Evolutionary conservation across 2,113 vertebrate species (phyloP), one percentile per base, ranked within the genome.

Genomic region (Condylura cristata): DNA sequence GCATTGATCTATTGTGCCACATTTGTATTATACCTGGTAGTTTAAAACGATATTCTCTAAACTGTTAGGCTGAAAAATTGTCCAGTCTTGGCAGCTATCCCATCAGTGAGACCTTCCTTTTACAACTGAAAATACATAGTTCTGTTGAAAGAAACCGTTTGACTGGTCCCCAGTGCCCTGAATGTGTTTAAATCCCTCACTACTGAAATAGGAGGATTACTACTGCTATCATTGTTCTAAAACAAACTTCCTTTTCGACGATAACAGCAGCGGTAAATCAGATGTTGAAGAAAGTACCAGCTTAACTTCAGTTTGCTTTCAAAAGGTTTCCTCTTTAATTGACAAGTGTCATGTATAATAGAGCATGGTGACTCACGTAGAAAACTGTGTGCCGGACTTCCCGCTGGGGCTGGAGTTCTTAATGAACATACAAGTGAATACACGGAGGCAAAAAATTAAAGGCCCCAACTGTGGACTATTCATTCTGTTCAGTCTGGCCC

Each of bases 131-230:
- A 98, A 98, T 97, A 98, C 96, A 97, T 97, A 97, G 97, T 97
- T 97, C 95, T 97, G 96, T 90, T 97, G 98, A 98, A 97, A 97
- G 97, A 97, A 90, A 79, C 95, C 98, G 97, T 98, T 97, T 98
- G 97, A 97, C 97, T 44, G 95, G 97, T 98, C 96, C 97, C 34
- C 61, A 93, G 95, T 90, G 96, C 95, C 96, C 96, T 97, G 98
- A 98, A 95, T 97, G 96, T 97, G 96, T 93, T 96, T 97, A 98
- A 98, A 98, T 97, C 94, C 97, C 97, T 97, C 96, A 63, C 48
- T 93, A 56, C 93, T 61, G 75, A 97, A 96, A 93, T 93, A 88
- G 95, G 89, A 90, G 97, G 95, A 95, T 97, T 92, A 96, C 92
- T 1, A 91, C 97, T 96, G 94, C 97, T 97, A 97, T 97, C 96